These are phyloP conservation scores for Drosophila sproati DNA, from an alignment of 1,140 invertebrate genomes.

Conservation along the genomic window DNA sequence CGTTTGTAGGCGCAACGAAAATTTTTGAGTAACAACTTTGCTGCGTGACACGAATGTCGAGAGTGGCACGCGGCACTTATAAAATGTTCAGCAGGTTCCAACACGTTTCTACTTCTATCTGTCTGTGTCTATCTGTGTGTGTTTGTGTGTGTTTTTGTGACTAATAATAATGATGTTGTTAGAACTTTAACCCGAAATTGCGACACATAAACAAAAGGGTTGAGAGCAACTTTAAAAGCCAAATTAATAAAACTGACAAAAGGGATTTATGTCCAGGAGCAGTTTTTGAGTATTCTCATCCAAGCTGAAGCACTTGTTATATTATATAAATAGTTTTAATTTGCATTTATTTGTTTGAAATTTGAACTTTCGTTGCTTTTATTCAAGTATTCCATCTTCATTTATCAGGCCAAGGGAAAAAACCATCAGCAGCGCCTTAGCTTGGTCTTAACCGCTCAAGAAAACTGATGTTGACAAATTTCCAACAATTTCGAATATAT, in stretches of 20 bases:
- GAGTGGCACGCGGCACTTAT: slow-evolving; percentile 40
- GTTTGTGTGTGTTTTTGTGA: slow-evolving; percentile 9
- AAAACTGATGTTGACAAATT: slow-evolving; percentile 76
- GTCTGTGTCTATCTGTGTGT: slow-evolving; percentile 10
- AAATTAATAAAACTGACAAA: slow-evolving; percentile 7
- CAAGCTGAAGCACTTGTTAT: too few relatives aligned
- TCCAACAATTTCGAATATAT: slow-evolving; percentile 49
- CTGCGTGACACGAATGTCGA: slow-evolving; percentile 77
- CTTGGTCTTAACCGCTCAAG: slow-evolving; percentile 31
- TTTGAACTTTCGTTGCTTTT: neutral
- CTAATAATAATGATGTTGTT: slow-evolving; percentile 15
- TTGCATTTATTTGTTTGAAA: slow-evolving; percentile 15
- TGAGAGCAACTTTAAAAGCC: slow-evolving; percentile 1
- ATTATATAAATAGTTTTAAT: neutral
- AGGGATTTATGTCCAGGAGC: neutral
- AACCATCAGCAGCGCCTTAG: slow-evolving; percentile 25
- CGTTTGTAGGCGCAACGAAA: slow-evolving; percentile 60
- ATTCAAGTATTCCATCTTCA: slow-evolving; percentile 11
- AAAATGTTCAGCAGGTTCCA: slow-evolving; percentile 55
- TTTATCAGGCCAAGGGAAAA: slow-evolving; percentile 18
- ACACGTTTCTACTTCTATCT: slow-evolving; percentile 37
- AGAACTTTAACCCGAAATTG: slow-evolving; percentile 4
- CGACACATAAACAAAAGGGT: slow-evolving; percentile 18
- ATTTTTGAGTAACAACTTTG: slow-evolving; percentile 82
- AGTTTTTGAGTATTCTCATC: neutral